A percentile compares a stretch with the other conserved stretches of the same genome.
Evolutionary conservation across 1,140 invertebrate species (phyloP).

Genomic region (Papilio polytes): DNA sequence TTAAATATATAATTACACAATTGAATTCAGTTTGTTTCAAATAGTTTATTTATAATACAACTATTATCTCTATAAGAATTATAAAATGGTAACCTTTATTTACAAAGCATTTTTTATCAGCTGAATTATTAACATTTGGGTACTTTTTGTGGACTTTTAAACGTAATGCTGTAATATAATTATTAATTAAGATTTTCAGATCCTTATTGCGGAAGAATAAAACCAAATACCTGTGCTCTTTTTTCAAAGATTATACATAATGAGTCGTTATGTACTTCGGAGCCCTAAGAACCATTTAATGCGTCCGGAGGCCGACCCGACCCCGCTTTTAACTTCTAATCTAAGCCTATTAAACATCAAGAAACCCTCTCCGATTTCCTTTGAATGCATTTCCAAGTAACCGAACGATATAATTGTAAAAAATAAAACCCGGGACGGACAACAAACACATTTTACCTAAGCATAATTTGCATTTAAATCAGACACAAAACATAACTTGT

Average conservation of each 20-base stretch:
- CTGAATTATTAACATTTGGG: no score
- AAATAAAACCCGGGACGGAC: constrained; percentile 79
- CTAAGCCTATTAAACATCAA: constrained; percentile 81
- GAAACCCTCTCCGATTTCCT: constrained; percentile 74
- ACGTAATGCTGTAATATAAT: neutral
- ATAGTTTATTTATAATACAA: no score
- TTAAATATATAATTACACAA: no score
- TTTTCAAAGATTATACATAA: constrained; percentile 18
- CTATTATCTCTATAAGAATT: no score
- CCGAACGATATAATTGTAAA: constrained; percentile 81
- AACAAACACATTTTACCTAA: constrained; percentile 82
- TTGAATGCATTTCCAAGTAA: constrained; percentile 83
- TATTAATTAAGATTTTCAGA: neutral
- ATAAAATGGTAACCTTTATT: no score
- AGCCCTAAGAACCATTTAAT: constrained; percentile 67
- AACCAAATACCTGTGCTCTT: neutral
- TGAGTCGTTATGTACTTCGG: neutral
- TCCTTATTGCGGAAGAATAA: neutral
- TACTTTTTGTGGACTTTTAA: no score
- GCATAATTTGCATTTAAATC: constrained; percentile 76
- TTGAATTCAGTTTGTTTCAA: no score
- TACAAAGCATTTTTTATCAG: no score
- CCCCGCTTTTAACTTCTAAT: constrained; percentile 80
- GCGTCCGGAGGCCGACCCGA: constrained; percentile 53
- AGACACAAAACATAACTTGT: constrained; percentile 41